Percentiles rank a stretch among this genome's conserved stretches.
phyloP scores from a whole-genome alignment of 2,797 vertebrate genomes.

The Clamator glandarius region DNA sequence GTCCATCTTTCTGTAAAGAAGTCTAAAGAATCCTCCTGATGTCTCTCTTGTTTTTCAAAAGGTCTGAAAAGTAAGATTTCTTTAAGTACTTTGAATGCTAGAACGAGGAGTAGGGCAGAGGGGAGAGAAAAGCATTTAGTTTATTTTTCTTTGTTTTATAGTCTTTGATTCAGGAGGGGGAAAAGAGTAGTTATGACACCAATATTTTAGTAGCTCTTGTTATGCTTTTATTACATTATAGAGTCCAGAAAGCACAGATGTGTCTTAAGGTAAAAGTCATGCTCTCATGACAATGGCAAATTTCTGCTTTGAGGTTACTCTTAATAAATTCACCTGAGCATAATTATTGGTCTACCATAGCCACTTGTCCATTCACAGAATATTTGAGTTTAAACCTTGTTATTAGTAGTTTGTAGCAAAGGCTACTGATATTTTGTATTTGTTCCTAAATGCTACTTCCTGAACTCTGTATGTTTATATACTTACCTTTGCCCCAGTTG shows the following conservation, averaged over 20 bases:
- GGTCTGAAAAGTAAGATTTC: not conserved
- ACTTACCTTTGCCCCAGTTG: not conserved
- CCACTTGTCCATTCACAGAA: not conserved
- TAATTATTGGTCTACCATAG: not conserved
- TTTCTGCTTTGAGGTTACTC: not conserved
- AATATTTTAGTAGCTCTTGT: not conserved
- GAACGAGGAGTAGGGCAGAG: rapidly evolving
- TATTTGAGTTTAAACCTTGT: not conserved
- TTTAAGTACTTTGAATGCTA: not conserved
- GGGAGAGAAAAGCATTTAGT: not conserved
- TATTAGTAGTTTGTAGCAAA: not conserved
- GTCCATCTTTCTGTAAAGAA: not conserved
- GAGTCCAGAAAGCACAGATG: not conserved
- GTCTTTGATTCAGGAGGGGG: not conserved
- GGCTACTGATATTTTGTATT: not conserved
- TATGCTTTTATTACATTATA: not conserved
- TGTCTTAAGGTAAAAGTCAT: not conserved
- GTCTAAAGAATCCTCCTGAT: not conserved
- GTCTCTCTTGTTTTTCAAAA: not conserved
- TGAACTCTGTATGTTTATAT: not conserved
- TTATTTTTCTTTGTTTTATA: not conserved
- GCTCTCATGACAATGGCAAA: not conserved
- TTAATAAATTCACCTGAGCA: not conserved
- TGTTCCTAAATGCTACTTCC: not conserved
- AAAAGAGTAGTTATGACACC: not conserved